Conservation (phyloP, 2,888 invertebrate genomes). For the Gerosis bhagava region DNA sequence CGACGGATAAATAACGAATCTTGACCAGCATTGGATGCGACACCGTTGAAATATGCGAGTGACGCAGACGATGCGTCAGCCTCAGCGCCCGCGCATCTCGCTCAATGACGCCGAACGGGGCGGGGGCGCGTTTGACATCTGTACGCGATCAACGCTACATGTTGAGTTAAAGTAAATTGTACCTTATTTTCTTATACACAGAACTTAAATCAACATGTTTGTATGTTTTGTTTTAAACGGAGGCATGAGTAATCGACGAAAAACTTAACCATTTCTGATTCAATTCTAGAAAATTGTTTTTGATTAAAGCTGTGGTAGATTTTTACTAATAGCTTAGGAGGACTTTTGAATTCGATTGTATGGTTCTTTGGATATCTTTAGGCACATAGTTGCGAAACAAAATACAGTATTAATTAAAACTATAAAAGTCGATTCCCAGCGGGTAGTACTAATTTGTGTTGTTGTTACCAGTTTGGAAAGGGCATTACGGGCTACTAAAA, state of each 20-base stretch:
- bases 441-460: too few relatives aligned
- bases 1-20: slow-evolving; percentile 42
- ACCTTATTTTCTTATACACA: slow-evolving; percentile 1
- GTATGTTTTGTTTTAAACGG: slow-evolving; percentile 30
- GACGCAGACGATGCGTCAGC: slow-evolving; percentile 12
- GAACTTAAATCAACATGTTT: slow-evolving; percentile 14
- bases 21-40: slow-evolving; percentile 21
- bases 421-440: too few relatives aligned
- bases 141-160: slow-evolving; percentile 40
- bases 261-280: slow-evolving; percentile 26
- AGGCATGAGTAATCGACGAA: slow-evolving; percentile 38
- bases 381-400: too few relatives aligned
- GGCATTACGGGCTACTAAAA: too few relatives aligned
- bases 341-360: too few relatives aligned
- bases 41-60: slow-evolving; percentile 3
- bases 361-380: too few relatives aligned
- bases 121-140: slow-evolving; percentile 47
- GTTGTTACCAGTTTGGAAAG: too few relatives aligned
- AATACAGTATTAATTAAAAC: too few relatives aligned
- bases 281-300: not conserved
- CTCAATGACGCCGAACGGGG: slow-evolving; percentile 46
- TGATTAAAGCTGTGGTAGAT: too few relatives aligned
- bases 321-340: too few relatives aligned
- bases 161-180: slow-evolving; percentile 10
- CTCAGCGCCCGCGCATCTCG: slow-evolving; percentile 41